Conservation (phyloP, 35 echinoderm and acorn worm genomes). For the Heliocidaris erythrogramma region DNA sequence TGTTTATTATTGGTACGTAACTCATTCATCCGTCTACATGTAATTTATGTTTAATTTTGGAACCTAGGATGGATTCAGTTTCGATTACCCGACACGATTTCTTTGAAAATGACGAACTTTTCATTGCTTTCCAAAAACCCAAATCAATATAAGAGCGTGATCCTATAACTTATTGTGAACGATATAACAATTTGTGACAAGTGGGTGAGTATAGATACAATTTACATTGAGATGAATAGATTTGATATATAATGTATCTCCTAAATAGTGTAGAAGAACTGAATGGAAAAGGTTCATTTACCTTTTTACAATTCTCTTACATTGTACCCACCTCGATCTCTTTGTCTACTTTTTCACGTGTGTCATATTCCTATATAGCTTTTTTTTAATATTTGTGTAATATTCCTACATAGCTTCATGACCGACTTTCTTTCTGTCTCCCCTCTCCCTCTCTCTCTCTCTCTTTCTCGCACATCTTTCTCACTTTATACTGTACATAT, state of each 20-base stretch:
- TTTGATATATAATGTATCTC: neutral
- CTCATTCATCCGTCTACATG: no score
- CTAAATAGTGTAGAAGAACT: neutral
- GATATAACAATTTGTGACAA: neutral
- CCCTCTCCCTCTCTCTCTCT: no score
- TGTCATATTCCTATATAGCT: neutral
- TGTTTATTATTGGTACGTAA: neutral
- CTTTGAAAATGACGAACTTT: neutral
- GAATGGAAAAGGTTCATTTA: no score
- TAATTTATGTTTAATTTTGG: neutral
- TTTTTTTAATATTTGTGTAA: no score
- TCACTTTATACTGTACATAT: no score
- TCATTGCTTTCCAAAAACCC: neutral
- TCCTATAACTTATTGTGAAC: neutral
- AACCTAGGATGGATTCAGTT: neutral
- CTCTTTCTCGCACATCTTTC: no score
- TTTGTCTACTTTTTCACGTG: neutral
- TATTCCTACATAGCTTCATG: no score
- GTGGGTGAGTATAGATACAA: neutral
- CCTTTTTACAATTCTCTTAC: no score
- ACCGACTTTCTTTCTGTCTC: no score
- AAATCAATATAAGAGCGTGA: neutral
- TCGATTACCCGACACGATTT: neutral
- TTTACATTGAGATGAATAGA: neutral
- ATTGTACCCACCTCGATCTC: neutral